Conservation (phyloP, 2,797 vertebrate species). For the Chiroxiphia lanceolata region DNA sequence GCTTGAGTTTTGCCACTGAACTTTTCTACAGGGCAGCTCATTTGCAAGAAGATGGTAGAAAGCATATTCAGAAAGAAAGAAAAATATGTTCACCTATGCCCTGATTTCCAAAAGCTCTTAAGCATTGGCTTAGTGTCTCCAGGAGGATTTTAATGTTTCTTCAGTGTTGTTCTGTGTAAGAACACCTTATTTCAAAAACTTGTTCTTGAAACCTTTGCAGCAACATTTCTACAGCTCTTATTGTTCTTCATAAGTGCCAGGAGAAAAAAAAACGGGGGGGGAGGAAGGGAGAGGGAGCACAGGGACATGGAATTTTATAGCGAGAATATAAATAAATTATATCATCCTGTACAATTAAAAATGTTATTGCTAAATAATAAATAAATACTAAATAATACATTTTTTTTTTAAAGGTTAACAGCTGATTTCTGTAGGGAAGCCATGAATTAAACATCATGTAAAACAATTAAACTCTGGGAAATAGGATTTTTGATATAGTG, state of each 20-base stretch:
- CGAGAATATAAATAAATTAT: slow-evolving; percentile 65
- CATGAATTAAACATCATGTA: slow-evolving; percentile 65
- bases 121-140: background rate
- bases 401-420: slow-evolving; percentile 38
- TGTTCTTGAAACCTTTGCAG: background rate
- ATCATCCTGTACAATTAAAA: slow-evolving; percentile 41
- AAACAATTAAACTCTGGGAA: slow-evolving; percentile 67
- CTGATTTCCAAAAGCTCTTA: background rate
- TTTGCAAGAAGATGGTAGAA: background rate
- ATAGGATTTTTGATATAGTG: slow-evolving; percentile 48
- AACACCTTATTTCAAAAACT: background rate
- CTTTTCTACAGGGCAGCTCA: background rate
- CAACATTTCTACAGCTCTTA: background rate
- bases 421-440: slow-evolving; percentile 56
- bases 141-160: background rate
- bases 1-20: background rate
- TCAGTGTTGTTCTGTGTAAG: background rate
- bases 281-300: background rate
- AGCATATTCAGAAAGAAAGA: background rate
- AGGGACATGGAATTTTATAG: background rate
- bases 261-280: background rate
- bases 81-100: background rate
- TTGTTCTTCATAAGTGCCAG: background rate
- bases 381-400: slow-evolving; percentile 67
- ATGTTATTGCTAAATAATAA: slow-evolving; percentile 65